Evolutionary conservation across 2,113 vertebrate genomes (phyloP), one percentile per base, ranked within the genome.

Genomic region (Gymnarchus niloticus): DNA sequence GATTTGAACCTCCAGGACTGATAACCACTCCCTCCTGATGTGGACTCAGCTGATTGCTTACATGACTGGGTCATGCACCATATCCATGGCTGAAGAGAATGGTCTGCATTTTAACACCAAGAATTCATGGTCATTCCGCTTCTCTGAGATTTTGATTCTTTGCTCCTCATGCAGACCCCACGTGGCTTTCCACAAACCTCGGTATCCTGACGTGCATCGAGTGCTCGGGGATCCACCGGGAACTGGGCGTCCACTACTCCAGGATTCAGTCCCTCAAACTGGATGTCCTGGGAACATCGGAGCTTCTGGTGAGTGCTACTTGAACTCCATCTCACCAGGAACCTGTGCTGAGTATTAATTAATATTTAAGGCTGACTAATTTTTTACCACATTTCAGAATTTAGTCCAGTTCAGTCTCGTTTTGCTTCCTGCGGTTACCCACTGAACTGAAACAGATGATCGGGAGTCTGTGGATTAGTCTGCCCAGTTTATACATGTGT

Each of bases 161-260:
- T 17, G 14, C 14, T 21, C 5, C 49, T 37, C n/a, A 44, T n/a
- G 41, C 95, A 99, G 98, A 94, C 89, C 98, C 98, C 54, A 97
- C 97, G 0, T 99, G 98, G 98, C 96, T 99, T 56, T 98, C 98
- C 88, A 99, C 98, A 85, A 99, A 99, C 91, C 91, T 99, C 49
- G 98, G 98, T 86, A 95, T 99, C 83, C 91, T 99, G 84, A 99
- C 97, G 89, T 99, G 98, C 84, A 99, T 99, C 56, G 98, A 99
- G 89, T 99, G 98, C 89, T 99, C 98, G 0, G 98, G 98, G 91
- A 99, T 99, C 91, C 98, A 99, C 91, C 93, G 98, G 65, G 98
- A 99, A 89, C 95, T 99, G 88, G 98, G 98, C 0, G 98, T 99
- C 84, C 98, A 99, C 91, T 98, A 97, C 91, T 99, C 98, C 89